Conservation (phyloP, 2,888 invertebrate genomes). For the Mimachlamys varia region DNA sequence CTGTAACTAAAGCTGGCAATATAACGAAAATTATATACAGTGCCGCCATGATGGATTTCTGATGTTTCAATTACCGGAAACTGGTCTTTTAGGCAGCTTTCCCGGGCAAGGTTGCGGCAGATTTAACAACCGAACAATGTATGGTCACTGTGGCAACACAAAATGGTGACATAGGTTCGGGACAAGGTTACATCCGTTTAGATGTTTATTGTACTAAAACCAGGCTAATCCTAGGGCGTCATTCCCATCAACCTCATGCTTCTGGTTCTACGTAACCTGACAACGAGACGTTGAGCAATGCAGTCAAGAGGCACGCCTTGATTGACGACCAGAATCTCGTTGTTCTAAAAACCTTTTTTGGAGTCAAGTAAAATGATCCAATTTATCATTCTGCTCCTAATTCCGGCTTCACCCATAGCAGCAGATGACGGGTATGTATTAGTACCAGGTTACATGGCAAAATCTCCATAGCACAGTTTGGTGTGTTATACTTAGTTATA, state of each 20-base stretch:
- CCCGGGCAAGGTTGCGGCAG: neutral
- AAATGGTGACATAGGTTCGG: neutral
- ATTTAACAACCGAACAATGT: neutral
- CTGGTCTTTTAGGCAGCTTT: neutral
- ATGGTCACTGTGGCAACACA: neutral
- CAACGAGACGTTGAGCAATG: neutral
- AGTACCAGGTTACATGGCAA: no score
- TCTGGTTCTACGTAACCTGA: neutral
- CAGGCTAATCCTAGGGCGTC: neutral
- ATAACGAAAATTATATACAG: neutral
- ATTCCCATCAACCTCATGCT: neutral
- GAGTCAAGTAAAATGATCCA: no score
- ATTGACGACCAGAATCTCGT: neutral
- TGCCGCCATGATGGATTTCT: conserved; percentile 36
- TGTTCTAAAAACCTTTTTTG: neutral
- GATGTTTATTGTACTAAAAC: neutral
- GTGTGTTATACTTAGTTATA: no score
- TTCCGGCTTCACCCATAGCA: no score
- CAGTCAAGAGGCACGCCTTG: neutral
- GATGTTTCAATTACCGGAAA: neutral
- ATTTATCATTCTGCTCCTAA: no score
- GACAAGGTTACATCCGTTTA: neutral
- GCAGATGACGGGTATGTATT: no score
- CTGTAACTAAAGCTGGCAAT: neutral
- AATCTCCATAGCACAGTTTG: no score